Evolutionary conservation across 2,888 invertebrate species (phyloP).

Genomic region (Papilio elwesi): DNA sequence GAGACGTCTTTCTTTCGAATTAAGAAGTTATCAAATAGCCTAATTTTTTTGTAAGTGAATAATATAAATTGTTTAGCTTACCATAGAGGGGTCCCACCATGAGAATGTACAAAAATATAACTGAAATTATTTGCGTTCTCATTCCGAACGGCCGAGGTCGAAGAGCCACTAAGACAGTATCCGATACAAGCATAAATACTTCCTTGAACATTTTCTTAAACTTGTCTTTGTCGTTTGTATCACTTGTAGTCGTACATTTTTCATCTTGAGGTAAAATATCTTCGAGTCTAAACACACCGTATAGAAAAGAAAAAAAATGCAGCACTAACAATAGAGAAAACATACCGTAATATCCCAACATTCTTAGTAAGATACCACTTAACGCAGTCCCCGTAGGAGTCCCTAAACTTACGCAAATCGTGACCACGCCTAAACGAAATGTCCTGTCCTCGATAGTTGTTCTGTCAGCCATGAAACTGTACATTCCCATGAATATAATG

Average conservation of each 20-base stretch:
- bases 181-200: conserved; percentile 67
- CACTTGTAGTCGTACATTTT: conserved; percentile 41
- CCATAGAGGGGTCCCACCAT: conserved; percentile 81
- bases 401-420: conserved; percentile 80
- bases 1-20: not conserved
- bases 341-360: conserved; percentile 77
- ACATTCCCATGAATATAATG: conserved; percentile 85
- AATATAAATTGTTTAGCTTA: conserved; percentile 55
- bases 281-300: conserved; percentile 72
- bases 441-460: conserved; percentile 85
- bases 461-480: conserved; percentile 85
- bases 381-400: conserved; percentile 80
- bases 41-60: not conserved
- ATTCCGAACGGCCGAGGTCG: conserved; percentile 64
- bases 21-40: too few species aligned
- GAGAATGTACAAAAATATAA: conserved; percentile 71
- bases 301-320: conserved; percentile 66
- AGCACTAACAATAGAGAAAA: conserved; percentile 68
- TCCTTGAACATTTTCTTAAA: conserved; percentile 55
- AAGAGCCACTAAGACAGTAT: conserved; percentile 72
- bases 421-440: conserved; percentile 85
- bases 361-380: conserved; percentile 78
- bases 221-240: conserved; percentile 50
- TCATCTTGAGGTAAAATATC: conserved; percentile 58
- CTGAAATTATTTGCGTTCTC: conserved; percentile 68